A percentile compares a stretch with the other conserved stretches of the same genome.
These are phyloP conservation scores for Pangasius sanitwongsei DNA, from an alignment of 2,797 vertebrate species.

Conservation along the genomic window DNA sequence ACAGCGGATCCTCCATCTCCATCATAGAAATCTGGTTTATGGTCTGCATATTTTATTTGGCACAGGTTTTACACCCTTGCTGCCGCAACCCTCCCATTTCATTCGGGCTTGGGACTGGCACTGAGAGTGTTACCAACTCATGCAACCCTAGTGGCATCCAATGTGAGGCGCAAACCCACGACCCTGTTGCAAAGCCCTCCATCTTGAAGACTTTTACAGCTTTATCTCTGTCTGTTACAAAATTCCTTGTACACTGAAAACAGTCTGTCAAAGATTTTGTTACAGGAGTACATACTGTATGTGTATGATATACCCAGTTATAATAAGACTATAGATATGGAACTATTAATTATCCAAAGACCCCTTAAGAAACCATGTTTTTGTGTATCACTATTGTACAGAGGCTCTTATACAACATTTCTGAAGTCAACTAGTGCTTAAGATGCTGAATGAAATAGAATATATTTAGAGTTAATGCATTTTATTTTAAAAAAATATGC, in stretches of 20 bases:
- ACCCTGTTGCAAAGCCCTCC: not conserved
- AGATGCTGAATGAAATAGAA: not conserved
- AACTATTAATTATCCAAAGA: not conserved
- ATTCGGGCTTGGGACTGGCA: no score
- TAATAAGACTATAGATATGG: not conserved
- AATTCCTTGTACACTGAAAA: not conserved
- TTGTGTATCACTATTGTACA: not conserved
- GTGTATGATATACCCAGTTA: not conserved
- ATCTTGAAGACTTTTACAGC: not conserved
- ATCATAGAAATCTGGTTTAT: no score
- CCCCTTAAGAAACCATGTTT: not conserved
- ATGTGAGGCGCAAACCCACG: no score
- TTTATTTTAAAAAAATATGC: not conserved
- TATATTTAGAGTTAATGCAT: not conserved
- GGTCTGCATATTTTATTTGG: no score
- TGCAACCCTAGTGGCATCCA: no score
- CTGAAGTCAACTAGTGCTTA: not conserved
- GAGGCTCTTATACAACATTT: not conserved
- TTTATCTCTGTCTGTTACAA: not conserved
- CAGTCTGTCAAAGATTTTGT: not conserved
- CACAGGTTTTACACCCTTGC: no score
- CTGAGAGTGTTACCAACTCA: no score
- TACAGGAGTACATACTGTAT: not conserved
- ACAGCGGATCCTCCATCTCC: no score
- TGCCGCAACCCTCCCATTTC: no score